Evolutionary conservation across 2,888 invertebrate species (phyloP), one percentile per base, ranked within the genome.

Genomic region (Heliconius ethilla): DNA sequence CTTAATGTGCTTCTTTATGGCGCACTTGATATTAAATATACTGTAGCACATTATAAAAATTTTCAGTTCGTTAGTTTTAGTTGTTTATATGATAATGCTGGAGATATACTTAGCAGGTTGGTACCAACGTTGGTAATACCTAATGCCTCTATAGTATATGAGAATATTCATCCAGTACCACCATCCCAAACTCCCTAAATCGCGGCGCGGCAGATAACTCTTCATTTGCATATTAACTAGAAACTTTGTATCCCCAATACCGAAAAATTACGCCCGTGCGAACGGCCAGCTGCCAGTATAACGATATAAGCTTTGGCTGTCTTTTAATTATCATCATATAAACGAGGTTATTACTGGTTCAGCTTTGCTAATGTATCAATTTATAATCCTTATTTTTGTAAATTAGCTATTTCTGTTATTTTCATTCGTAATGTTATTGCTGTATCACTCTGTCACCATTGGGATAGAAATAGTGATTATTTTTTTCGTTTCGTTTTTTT

Each of bases 161-260:
- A 81, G 82, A 83, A 82, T 83, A 82, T 83, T 81, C 81, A 83
- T 83, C 82, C 79, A 74, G 76, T 76, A 72, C 75, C 77, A 74
- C 75, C 67, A 78, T 76, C 78, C 80, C 76, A 80, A 78, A 78
- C 78, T 78, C 75, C 80, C 77, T 81, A 78, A 80, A 72, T 62
- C 74, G 78, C 78, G 74, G 81, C 75, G 62, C 88, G 86, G 85
- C 89, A 92, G 92, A 91, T 92, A 90, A 90, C 90, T 92, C 91
- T 92, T 91, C 89, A 93, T 93, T 93, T 93, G 89, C 93, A 93
- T 93, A 92, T 92, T 93, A 93, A 93, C 92, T 92, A 93, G 93
- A 91, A 92, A 92, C 90, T 93, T 92, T 91, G 92, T 91, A 91
- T 91, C 88, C 88, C 87, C 88, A 87, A 90, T 89, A 89, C 87